Percentiles rank a stretch among this genome's conserved stretches.
phyloP scores from a whole-genome alignment of 1,140 invertebrate species.

The Hermetia illucens region DNA sequence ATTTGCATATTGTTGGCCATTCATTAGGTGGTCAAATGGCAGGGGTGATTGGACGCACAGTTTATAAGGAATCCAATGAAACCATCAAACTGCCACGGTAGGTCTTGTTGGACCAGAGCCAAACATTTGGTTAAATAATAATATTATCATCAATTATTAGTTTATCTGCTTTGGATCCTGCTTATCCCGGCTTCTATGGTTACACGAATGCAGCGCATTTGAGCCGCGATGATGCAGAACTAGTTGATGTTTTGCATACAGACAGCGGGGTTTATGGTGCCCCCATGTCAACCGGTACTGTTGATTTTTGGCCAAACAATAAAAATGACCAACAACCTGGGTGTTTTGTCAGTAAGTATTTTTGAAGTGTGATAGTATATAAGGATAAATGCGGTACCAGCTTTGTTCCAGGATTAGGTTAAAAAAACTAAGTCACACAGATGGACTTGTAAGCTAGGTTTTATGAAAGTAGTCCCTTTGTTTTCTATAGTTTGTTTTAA shows the following conservation, averaged over 20 bases:
- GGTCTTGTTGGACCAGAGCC: background rate
- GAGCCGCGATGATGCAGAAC: conserved; percentile 37
- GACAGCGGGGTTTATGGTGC: conserved; percentile 38
- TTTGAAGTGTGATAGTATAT: no score
- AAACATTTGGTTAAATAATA: background rate
- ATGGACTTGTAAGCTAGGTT: no score
- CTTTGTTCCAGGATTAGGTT: no score
- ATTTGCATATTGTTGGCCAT: conserved; percentile 49
- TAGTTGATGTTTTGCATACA: conserved; percentile 48
- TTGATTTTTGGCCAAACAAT: conserved; percentile 40
- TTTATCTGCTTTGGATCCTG: conserved; percentile 37
- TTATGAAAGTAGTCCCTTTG: no score
- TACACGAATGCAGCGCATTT: conserved; percentile 37
- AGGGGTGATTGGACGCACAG: conserved; percentile 37
- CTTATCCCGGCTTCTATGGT: conserved; percentile 37
- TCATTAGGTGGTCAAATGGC: conserved; percentile 54
- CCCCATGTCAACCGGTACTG: conserved; percentile 33
- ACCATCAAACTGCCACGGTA: conserved; percentile 11
- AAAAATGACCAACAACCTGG: conserved; percentile 36
- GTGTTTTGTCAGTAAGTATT: no score
- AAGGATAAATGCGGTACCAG: no score
- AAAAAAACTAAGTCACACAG: no score
- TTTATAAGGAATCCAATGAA: conserved; percentile 9
- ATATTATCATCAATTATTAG: conserved; percentile 15
- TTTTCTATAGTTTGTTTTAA: no score